phyloP scores from a whole-genome alignment of 2,113 vertebrate genomes.

The Hyla sarda region DNA sequence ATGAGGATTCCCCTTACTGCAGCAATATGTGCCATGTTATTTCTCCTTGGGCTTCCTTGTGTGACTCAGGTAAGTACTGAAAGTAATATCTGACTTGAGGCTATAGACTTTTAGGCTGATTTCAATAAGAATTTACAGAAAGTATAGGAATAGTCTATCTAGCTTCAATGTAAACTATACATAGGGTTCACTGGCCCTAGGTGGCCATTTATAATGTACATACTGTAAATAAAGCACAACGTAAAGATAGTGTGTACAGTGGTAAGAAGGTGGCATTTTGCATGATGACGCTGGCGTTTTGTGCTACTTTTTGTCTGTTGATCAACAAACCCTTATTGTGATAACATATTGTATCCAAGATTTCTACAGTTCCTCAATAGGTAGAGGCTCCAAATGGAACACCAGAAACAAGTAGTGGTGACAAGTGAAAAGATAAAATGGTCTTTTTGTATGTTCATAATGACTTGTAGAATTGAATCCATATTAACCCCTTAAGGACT shows the following conservation, averaged over 20 bases:
- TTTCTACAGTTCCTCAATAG: neutral
- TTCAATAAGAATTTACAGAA: neutral
- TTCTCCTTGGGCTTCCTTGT: slow-evolving; percentile 75
- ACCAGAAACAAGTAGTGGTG: neutral
- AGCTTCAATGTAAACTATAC: no score
- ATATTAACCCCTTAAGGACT: no score
- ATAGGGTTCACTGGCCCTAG: no score
- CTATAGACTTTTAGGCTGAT: neutral
- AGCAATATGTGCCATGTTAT: slow-evolving; percentile 65
- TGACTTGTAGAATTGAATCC: neutral
- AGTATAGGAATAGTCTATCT: neutral
- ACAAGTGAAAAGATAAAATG: neutral
- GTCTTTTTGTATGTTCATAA: neutral
- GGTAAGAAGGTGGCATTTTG: no score
- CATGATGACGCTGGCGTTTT: no score
- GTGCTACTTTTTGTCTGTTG: neutral
- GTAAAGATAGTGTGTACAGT: no score
- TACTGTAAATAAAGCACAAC: no score
- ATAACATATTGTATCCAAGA: neutral
- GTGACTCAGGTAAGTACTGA: slow-evolving; percentile 70
- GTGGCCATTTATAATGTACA: no score
- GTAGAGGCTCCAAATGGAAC: neutral
- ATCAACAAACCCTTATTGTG: neutral
- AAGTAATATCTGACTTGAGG: neutral
- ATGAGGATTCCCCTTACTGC: slow-evolving; percentile 68